Evolutionary conservation across 2,888 invertebrate genomes (phyloP), one percentile per base, ranked within the genome.

Genomic region (Silvanus unidentatus): DNA sequence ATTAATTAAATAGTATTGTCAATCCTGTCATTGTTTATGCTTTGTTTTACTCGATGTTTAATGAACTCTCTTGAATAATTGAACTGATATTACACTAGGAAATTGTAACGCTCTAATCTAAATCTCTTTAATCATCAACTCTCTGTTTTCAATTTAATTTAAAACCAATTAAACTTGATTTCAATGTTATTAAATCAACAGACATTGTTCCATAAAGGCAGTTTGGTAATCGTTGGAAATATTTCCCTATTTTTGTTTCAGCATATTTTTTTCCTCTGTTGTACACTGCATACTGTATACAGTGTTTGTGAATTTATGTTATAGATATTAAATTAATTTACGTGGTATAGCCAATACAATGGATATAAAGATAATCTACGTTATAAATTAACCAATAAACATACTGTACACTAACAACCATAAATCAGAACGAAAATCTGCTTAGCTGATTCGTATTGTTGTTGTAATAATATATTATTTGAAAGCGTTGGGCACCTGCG

Each of bases 1-100:
- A 64, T 65, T 64, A 64, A 65, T 66, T 65, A 63, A 65, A 66
- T 61, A 60, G 41, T 45, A 47, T 50, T 49, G 49, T 58, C 54
- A 55, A 48, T 52, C 50, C 48, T 42, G 49, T 49, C 49, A 55
- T 54, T 55, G 57, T 55, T 57, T 55, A 54, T 53, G 57, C 55
- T 57, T 57, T 51, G 56, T 58, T 51, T 49, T 46, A 47, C 29
- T 39, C 50, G 42, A 42, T 52, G 53, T 49, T 55, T 56, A 56
- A 55, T 57, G 57, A 56, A 57, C 44, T 50, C 49, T 45, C 48
- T 39, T 43, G 49, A 49, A 49, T 49, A 49, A 49, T 46, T 49
- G 39, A 49, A 40, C 49, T 41, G 45, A 46, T 46, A 49, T 49
- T 46, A 49, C 43, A 49, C 43, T 48, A 45, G 48, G 43, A 46